phyloP scores from a whole-genome alignment of 1,140 invertebrate species.

The Drosophila novamexicana region DNA sequence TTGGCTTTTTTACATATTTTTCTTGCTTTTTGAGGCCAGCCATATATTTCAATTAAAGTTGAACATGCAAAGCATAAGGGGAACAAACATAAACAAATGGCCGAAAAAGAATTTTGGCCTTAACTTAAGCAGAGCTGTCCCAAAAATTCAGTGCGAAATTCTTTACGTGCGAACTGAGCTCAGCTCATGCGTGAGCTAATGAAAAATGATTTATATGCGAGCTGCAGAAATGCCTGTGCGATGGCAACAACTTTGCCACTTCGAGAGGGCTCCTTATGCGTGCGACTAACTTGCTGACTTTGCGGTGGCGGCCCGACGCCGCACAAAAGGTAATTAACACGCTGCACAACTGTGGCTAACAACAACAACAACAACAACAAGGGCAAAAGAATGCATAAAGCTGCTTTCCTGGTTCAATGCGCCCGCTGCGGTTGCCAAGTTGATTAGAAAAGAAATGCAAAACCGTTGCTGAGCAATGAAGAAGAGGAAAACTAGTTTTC shows the following conservation, averaged over 20 bases:
- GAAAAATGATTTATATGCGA: constrained; percentile 74
- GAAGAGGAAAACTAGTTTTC: constrained; percentile 60
- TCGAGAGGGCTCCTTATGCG: constrained; percentile 54
- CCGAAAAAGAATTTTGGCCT: constrained; percentile 36
- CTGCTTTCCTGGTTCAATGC: constrained; percentile 66
- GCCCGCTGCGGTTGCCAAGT: constrained; percentile 57
- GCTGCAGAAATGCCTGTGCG: constrained; percentile 35
- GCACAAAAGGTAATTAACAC: constrained; percentile 72
- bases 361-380: constrained; percentile 32
- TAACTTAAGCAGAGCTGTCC: constrained; percentile 4
- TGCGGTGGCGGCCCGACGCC: constrained; percentile 19
- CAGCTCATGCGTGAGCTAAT: constrained; percentile 70
- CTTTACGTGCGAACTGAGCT: constrained; percentile 14
- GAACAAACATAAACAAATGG: constrained; percentile 19
- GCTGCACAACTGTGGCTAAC: constrained; percentile 45
- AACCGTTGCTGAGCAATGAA: constrained; percentile 22
- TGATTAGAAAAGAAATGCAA: constrained; percentile 62
- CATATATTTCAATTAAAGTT: constrained; percentile 79
- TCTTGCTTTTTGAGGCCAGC: constrained; percentile 50
- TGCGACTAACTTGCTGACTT: constrained; percentile 61
- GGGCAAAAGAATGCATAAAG: constrained; percentile 63
- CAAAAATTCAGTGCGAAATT: constrained; percentile 27
- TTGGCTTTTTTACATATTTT: constrained; percentile 13
- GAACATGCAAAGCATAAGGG: constrained; percentile 70
- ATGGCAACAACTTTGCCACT: constrained; percentile 7